Evolutionary conservation across 2,113 vertebrate genomes (phyloP).

Genomic region (Microcebus griseorufus): DNA sequence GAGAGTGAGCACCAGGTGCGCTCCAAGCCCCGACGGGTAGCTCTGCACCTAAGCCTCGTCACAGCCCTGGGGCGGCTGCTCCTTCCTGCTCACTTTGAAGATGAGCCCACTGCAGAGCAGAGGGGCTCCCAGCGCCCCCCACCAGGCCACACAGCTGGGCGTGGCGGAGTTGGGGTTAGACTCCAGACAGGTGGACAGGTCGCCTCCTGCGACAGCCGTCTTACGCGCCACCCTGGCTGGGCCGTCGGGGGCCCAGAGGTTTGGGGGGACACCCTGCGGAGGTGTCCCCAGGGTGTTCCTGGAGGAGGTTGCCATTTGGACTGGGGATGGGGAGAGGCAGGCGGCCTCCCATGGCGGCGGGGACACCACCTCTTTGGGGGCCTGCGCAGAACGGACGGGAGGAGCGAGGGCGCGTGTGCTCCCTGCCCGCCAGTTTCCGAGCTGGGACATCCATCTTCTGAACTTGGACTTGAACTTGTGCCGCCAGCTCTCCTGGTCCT

Average conservation of each 20-base stretch:
- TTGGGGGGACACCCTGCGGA: accelerated
- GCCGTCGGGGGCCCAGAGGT: accelerated
- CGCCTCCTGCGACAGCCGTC: accelerated
- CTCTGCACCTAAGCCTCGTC: accelerated
- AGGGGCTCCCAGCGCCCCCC: accelerated
- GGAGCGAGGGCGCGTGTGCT: accelerated
- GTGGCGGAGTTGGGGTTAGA: accelerated
- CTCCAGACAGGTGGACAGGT: accelerated
- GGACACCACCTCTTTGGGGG: accelerated
- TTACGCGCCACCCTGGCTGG: accelerated
- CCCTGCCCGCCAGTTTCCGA: accelerated
- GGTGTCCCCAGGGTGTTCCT: background rate
- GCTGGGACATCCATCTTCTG: accelerated
- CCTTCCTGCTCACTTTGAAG: background rate
- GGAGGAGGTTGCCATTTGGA: accelerated
- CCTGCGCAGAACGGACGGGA: accelerated
- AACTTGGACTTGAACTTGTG: accelerated
- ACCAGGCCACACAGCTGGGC: accelerated
- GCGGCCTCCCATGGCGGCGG: accelerated
- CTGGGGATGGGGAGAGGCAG: accelerated
- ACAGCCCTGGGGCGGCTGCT: accelerated
- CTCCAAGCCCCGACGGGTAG: accelerated
- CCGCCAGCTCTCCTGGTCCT: accelerated
- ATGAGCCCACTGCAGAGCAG: background rate
- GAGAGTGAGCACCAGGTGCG: accelerated